These are phyloP conservation scores for Typhlichthys subterraneus DNA, from an alignment of 2,797 vertebrate species.

Conservation along the genomic window DNA sequence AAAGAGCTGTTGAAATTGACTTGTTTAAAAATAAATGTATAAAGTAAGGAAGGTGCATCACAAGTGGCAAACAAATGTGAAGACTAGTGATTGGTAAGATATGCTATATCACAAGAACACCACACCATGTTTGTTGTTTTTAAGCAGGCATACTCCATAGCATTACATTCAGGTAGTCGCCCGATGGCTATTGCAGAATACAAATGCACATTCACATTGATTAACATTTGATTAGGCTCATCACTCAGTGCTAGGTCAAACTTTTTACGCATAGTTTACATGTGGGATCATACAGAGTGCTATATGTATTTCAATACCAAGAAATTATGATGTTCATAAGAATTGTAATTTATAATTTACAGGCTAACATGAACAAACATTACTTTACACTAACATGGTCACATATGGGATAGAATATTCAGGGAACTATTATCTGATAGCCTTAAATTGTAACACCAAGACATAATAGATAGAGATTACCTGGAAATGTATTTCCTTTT, in stretches of 20 bases:
- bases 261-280: not conserved
- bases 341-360: too few relatives aligned
- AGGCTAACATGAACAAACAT: too few relatives aligned
- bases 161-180: not conserved
- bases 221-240: conserved; percentile 7
- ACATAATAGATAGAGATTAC: too few relatives aligned
- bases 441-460: too few relatives aligned
- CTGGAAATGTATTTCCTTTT: too few relatives aligned
- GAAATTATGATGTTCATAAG: too few relatives aligned
- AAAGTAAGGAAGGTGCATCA: conserved; percentile 7
- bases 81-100: not conserved
- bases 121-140: not conserved
- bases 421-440: too few relatives aligned
- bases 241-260: not conserved
- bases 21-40: not conserved
- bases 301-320: too few relatives aligned
- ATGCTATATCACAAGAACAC: not conserved
- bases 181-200: not conserved
- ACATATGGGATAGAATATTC: too few relatives aligned
- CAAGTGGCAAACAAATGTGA: not conserved
- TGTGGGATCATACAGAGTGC: not conserved
- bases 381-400: too few relatives aligned
- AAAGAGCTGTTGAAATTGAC: not conserved
- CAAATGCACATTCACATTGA: conserved; percentile 3
- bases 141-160: not conserved